phyloP scores from a whole-genome alignment of 2,888 invertebrate species.

The Hyposoter dolosus region DNA sequence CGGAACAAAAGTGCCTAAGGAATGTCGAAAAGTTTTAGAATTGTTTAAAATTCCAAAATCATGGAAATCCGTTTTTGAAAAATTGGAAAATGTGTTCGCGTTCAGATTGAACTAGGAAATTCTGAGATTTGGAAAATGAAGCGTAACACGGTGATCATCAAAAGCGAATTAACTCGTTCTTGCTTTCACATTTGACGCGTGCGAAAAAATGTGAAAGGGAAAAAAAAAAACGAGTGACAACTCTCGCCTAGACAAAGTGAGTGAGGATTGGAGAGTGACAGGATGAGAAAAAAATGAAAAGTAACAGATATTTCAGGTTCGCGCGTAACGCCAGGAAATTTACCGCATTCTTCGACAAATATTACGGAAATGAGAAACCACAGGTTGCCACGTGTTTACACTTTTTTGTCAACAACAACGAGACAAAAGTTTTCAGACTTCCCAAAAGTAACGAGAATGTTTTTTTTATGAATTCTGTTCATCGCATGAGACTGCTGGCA shows the following conservation, averaged over 20 bases:
- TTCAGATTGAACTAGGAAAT: background rate
- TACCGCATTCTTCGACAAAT: conserved; percentile 8
- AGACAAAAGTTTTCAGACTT: background rate
- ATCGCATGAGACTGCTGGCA: no score
- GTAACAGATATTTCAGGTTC: background rate
- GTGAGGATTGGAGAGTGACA: conserved; percentile 15
- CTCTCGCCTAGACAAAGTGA: conserved; percentile 7
- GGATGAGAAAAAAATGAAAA: conserved; percentile 7
- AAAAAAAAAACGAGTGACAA: conserved; percentile 25
- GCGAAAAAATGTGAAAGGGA: conserved; percentile 52
- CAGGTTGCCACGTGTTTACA: background rate
- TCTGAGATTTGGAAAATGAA: background rate
- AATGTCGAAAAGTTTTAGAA: background rate
- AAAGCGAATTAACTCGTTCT: conserved; percentile 41
- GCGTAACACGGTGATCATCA: conserved; percentile 21
- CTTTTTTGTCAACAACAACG: background rate
- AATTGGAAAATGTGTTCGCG: background rate
- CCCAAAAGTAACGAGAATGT: background rate
- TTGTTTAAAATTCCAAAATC: background rate
- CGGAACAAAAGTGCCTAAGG: no score
- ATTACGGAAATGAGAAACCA: conserved; percentile 18
- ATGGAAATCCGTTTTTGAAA: background rate
- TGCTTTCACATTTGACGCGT: conserved; percentile 59
- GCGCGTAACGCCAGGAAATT: conserved; percentile 44
- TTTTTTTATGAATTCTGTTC: background rate